Conservation (phyloP, 2,888 invertebrate species). For the Erebia epiphron region DNA sequence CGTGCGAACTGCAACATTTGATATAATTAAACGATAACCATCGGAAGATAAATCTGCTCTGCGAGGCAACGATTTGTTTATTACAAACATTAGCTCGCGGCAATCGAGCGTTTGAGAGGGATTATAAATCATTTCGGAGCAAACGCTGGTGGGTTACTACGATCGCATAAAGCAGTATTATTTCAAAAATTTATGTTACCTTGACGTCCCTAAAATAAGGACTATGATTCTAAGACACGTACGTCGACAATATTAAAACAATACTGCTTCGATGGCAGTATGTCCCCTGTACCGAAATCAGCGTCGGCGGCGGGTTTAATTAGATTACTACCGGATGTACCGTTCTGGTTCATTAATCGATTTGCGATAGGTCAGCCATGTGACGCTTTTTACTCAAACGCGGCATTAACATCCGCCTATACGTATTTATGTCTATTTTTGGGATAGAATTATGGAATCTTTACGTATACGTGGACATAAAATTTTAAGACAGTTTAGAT, state of each 20-base stretch:
- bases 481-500: too few species aligned
- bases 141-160: slow-evolving; percentile 22
- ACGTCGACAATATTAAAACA: too few species aligned
- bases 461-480: too few species aligned
- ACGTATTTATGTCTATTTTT: not conserved
- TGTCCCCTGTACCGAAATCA: slow-evolving; percentile 30
- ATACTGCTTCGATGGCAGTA: too few species aligned
- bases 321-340: slow-evolving; percentile 42
- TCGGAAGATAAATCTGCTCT: slow-evolving; percentile 17
- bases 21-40: slow-evolving; percentile 14
- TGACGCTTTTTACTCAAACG: not conserved
- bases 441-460: too few species aligned
- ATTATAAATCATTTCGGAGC: slow-evolving; percentile 40
- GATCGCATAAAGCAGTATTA: too few species aligned
- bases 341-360: slow-evolving; percentile 33
- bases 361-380: slow-evolving; percentile 21
- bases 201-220: too few species aligned
- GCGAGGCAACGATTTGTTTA: slow-evolving; percentile 23
- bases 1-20: not conserved
- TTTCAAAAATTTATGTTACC: too few species aligned
- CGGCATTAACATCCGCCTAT: slow-evolving; percentile 1
- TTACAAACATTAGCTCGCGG: slow-evolving; percentile 27
- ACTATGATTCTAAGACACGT: too few species aligned
- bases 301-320: slow-evolving; percentile 40
- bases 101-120: slow-evolving; percentile 25